Conservation (phyloP, 2,113 vertebrate species). For the Pyrgilauda ruficollis region DNA sequence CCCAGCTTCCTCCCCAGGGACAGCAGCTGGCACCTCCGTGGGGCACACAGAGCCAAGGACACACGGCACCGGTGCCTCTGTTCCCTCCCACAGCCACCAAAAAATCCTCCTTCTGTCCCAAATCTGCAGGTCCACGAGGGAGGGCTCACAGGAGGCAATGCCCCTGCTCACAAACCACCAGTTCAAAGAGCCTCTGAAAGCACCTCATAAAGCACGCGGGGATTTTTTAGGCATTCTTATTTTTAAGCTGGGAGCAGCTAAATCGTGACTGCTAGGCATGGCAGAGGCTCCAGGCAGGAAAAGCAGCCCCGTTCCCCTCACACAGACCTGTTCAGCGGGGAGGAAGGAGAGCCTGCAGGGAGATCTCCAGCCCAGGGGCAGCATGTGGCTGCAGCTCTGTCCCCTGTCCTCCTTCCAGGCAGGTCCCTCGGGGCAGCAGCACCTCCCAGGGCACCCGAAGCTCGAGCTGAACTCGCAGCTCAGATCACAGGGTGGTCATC, state of each 20-base stretch:
- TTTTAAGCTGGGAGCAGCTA: neutral
- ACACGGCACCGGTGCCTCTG: fast-evolving
- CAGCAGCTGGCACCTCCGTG: neutral
- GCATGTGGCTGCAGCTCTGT: neutral
- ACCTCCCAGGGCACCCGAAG: neutral
- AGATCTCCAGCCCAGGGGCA: neutral
- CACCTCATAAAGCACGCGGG: neutral
- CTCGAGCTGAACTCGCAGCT: neutral
- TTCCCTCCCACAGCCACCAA: neutral
- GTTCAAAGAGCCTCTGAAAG: neutral
- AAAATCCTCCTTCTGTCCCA: too few species aligned
- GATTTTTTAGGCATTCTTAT: neutral
- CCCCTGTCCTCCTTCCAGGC: neutral
- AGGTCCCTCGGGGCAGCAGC: neutral
- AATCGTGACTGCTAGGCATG: fast-evolving
- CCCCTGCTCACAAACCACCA: neutral
- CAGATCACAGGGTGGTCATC: neutral
- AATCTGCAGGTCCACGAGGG: too few species aligned
- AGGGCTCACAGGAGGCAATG: neutral
- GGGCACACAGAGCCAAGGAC: neutral
- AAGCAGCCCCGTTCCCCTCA: neutral
- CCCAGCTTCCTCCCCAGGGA: neutral
- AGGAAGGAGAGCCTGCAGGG: neutral
- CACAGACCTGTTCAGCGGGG: neutral
- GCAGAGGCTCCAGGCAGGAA: neutral